Evolutionary conservation across 2,797 vertebrate genomes (phyloP).

Genomic region (Xiphorhynchus erythropygius): DNA sequence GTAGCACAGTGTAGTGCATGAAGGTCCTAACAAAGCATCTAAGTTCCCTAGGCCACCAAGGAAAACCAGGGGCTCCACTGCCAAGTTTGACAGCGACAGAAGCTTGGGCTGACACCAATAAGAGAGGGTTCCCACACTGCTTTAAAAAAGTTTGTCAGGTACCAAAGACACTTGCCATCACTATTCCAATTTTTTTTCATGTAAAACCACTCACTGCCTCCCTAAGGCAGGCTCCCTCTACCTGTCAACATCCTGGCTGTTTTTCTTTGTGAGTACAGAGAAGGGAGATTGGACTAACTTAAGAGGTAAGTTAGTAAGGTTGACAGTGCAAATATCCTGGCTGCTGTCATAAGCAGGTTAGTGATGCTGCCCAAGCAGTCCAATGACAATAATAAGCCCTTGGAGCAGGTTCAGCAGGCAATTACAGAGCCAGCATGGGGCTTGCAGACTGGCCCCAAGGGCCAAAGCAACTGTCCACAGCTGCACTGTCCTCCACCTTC

Average conservation of each 20-base stretch:
- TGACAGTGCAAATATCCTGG: not conserved
- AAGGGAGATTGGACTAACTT: not conserved
- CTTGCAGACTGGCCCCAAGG: not conserved
- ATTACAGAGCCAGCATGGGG: fast-evolving
- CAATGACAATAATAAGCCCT: not conserved
- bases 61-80: not conserved
- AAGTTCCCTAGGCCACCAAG: not conserved
- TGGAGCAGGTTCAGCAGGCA: not conserved
- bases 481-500: not conserved
- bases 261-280: not conserved
- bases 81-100: not conserved
- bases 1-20: fast-evolving
- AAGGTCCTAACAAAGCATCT: not conserved
- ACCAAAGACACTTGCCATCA: not conserved
- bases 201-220: not conserved
- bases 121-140: not conserved
- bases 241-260: not conserved
- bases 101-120: not conserved
- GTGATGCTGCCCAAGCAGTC: not conserved
- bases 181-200: not conserved
- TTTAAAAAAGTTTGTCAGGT: not conserved
- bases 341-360: not conserved
- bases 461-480: not conserved
- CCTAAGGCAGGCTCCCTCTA: fast-evolving
- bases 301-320: not conserved